Evolutionary conservation across 2,888 invertebrate species (phyloP).

Genomic region (Bruchidius siliquastri): DNA sequence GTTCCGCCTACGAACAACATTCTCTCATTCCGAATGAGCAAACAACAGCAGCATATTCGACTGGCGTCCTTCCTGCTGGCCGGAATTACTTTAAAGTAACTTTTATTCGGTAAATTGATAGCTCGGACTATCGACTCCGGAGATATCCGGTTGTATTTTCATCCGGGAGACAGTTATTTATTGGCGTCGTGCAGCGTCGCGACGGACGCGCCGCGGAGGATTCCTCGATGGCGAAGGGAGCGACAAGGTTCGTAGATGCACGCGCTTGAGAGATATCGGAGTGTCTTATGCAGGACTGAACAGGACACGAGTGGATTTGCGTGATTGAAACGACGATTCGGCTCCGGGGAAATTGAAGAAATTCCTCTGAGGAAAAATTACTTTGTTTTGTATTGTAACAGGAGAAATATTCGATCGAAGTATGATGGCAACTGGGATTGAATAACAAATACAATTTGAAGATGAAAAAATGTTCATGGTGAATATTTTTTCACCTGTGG

Average conservation of each 20-base stretch:
- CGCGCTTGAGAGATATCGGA: neutral
- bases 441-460: no score
- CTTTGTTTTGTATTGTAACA: no score
- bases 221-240: neutral
- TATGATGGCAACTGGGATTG: no score
- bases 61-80: neutral
- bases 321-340: neutral
- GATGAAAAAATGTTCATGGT: no score
- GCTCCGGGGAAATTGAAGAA: neutral
- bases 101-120: neutral
- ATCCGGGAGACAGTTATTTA: neutral
- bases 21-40: neutral
- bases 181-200: neutral
- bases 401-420: no score
- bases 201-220: neutral
- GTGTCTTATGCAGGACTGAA: neutral
- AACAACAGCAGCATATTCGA: neutral
- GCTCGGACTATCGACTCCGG: neutral
- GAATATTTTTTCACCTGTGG: no score
- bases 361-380: neutral
- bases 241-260: neutral
- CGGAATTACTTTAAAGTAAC: neutral
- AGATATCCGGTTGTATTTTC: neutral
- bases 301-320: neutral
- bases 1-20: neutral